Percentiles rank a stretch among this genome's conserved stretches.
Conservation (phyloP, 2,113 vertebrate genomes). For the Carettochelys insculpta region DNA sequence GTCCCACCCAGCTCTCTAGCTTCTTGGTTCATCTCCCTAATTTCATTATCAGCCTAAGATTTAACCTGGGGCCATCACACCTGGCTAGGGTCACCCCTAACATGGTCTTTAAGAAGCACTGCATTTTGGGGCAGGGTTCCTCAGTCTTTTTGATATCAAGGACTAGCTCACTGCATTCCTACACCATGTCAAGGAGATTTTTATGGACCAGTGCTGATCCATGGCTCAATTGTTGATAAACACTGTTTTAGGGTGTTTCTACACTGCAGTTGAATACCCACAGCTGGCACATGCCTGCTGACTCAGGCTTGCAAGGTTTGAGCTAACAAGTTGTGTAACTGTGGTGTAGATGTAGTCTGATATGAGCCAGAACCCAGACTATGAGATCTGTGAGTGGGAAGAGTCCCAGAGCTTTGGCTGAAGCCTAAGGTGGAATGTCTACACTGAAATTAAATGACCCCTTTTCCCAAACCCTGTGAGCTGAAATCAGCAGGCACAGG, state of each 20-base stretch:
- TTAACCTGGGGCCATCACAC: neutral
- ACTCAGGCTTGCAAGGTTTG: neutral
- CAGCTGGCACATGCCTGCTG: too few species aligned
- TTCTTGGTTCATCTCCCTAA: neutral
- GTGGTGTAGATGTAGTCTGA: neutral
- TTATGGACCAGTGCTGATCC: too few species aligned
- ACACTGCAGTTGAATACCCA: too few species aligned
- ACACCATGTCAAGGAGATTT: too few species aligned
- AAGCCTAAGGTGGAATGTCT: neutral
- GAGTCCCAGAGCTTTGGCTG: too few species aligned
- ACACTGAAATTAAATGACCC: neutral
- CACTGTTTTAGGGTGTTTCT: too few species aligned
- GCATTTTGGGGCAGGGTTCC: neutral
- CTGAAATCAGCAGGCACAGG: neutral
- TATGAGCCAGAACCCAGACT: neutral
- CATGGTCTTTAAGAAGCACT: neutral
- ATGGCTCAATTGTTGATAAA: too few species aligned
- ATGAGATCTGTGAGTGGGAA: too few species aligned
- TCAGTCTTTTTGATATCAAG: too few species aligned
- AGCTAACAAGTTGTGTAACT: neutral
- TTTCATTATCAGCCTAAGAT: neutral
- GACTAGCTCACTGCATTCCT: too few species aligned
- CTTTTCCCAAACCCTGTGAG: neutral
- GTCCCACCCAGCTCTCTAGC: neutral
- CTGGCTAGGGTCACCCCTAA: neutral